Evolutionary conservation across 2,888 invertebrate species (phyloP).

Genomic region (Alsophila aescularia): DNA sequence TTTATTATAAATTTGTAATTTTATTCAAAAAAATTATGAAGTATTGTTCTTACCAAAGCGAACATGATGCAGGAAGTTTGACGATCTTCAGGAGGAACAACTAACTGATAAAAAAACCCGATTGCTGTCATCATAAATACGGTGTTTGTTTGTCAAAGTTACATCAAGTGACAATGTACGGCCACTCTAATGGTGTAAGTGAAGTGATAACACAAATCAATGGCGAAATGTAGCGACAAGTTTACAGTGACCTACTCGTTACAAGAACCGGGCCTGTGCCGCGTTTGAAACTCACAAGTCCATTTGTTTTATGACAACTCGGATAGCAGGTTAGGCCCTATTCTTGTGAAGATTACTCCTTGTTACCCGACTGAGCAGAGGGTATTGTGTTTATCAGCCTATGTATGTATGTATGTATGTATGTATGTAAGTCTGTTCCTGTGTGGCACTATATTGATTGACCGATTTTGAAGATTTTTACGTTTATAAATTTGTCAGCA

Average conservation of each 20-base stretch:
- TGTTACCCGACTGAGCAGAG: too few species aligned
- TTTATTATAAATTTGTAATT: not conserved
- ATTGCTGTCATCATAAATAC: conserved; percentile 67
- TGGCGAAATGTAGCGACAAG: conserved; percentile 54
- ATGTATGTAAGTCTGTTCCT: too few species aligned
- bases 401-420: too few species aligned
- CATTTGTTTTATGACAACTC: too few species aligned
- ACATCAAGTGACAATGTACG: conserved; percentile 57
- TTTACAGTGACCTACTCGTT: conserved; percentile 43
- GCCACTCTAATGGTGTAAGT: conserved; percentile 50
- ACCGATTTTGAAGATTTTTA: too few species aligned
- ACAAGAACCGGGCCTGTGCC: not conserved
- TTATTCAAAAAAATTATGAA: not conserved
- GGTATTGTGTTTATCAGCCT: too few species aligned
- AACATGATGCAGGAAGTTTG: conserved; percentile 51
- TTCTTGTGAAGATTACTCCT: too few species aligned
- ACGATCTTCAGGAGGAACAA: conserved; percentile 30
- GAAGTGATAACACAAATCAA: conserved; percentile 72
- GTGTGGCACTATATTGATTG: too few species aligned
- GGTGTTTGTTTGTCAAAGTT: conserved; percentile 64
- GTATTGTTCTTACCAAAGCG: conserved; percentile 58
- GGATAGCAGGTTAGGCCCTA: too few species aligned
- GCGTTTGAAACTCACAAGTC: not conserved
- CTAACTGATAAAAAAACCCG: conserved; percentile 51
- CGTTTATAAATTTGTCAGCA: too few species aligned